phyloP scores from a whole-genome alignment of 2,888 invertebrate genomes.

The Luperina testacea region DNA sequence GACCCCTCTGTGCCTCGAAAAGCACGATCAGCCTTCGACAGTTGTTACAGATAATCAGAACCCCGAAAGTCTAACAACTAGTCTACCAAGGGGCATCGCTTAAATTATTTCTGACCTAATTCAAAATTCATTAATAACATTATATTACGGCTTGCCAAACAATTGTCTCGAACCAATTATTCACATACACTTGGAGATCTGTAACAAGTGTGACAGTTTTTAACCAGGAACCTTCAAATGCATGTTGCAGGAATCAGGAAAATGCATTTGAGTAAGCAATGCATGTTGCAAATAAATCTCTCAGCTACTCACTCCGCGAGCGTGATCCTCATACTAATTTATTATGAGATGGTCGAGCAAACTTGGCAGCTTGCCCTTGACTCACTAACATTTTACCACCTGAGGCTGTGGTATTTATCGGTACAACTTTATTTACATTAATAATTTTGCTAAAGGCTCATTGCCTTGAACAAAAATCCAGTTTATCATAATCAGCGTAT shows the following conservation, averaged over 20 bases:
- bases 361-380: slow-evolving; percentile 35
- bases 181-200: too few relatives aligned
- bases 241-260: background rate
- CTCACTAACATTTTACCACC: slow-evolving; percentile 31
- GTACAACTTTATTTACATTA: background rate
- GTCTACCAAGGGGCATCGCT: background rate
- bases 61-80: too few relatives aligned
- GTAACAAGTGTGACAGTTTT: background rate
- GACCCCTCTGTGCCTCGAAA: too few relatives aligned
- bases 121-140: background rate
- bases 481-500: background rate
- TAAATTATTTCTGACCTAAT: background rate
- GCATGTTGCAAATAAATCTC: background rate
- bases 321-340: background rate
- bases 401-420: background rate
- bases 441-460: background rate
- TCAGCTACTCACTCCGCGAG: background rate
- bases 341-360: slow-evolving; percentile 8
- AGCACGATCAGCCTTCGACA: too few relatives aligned
- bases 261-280: too few relatives aligned
- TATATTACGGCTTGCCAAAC: too few relatives aligned
- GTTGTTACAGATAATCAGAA: too few relatives aligned
- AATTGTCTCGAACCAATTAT: too few relatives aligned
- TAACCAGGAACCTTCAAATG: too few relatives aligned
- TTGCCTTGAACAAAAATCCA: background rate